These are phyloP conservation scores for Calypte anna DNA, from an alignment of 2,113 vertebrate genomes.

Conservation along the genomic window DNA sequence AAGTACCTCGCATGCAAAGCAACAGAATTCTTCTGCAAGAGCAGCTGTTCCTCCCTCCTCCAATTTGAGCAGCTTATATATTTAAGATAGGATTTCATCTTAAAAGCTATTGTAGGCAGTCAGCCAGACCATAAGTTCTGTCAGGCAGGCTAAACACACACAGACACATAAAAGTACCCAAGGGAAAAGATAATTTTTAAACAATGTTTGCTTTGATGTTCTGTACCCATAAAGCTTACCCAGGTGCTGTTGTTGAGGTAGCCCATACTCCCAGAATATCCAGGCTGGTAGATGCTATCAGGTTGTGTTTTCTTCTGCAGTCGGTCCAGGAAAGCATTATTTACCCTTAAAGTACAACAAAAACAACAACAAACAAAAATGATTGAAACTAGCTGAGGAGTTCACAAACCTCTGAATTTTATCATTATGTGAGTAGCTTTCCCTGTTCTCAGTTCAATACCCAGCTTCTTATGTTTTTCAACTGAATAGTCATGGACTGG, in stretches of 20 bases:
- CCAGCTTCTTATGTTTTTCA: neutral
- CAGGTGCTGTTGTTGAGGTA: neutral
- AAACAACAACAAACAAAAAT: slow-evolving; percentile 7
- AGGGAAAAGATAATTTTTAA: neutral
- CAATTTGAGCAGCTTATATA: neutral
- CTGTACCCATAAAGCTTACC: slow-evolving; percentile 59
- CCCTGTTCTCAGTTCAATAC: neutral
- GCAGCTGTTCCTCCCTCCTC: slow-evolving; percentile 12
- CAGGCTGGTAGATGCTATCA: slow-evolving; percentile 2
- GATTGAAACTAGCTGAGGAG: slow-evolving; percentile 7
- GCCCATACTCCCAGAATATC: slow-evolving; percentile 39
- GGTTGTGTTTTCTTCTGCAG: slow-evolving; percentile 68
- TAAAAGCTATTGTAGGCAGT: neutral
- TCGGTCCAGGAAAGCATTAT: slow-evolving; percentile 83
- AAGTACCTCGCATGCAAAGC: neutral
- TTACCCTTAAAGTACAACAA: slow-evolving; percentile 80
- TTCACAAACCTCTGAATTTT: slow-evolving; percentile 16
- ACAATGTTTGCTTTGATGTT: slow-evolving; percentile 26
- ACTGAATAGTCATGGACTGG: neutral
- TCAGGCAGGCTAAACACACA: neutral
- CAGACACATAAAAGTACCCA: neutral
- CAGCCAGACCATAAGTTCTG: slow-evolving; percentile 1
- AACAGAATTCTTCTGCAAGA: slow-evolving; percentile 20
- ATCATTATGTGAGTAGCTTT: neutral
- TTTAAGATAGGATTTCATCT: slow-evolving; percentile 19